Evolutionary conservation across 2,888 invertebrate species (phyloP).

Genomic region (Molorchus minor): DNA sequence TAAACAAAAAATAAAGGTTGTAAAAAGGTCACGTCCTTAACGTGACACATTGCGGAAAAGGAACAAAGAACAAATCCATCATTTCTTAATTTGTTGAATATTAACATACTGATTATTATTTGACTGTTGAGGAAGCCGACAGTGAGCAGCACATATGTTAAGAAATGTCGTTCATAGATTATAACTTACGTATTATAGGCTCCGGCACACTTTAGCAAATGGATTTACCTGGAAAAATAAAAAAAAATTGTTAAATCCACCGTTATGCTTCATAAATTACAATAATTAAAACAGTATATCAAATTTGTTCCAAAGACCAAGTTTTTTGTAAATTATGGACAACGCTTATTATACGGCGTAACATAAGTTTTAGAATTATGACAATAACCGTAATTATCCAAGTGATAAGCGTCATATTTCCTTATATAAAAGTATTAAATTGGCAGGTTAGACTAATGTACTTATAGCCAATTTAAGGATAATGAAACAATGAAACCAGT

Average conservation of each 20-base stretch:
- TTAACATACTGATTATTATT: too few relatives aligned
- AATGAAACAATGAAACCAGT: too few relatives aligned
- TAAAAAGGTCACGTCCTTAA: too few relatives aligned
- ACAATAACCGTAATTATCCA: constrained; percentile 8
- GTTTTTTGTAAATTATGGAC: constrained; percentile 1
- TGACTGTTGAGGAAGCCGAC: too few relatives aligned
- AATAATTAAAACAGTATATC: neutral
- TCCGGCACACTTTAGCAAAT: too few relatives aligned
- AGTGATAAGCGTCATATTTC: constrained; percentile 7
- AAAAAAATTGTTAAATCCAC: neutral
- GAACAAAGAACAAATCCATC: too few relatives aligned
- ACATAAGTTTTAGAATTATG: constrained; percentile 6
- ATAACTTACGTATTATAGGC: too few relatives aligned
- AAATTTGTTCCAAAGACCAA: neutral
- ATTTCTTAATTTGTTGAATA: too few relatives aligned
- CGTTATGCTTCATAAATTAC: neutral
- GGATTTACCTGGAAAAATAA: constrained; percentile 10
- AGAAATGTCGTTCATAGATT: too few relatives aligned
- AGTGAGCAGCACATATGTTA: too few relatives aligned
- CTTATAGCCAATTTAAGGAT: neutral
- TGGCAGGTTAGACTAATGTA: constrained; percentile 5
- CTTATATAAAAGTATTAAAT: constrained; percentile 8
- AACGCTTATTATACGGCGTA: constrained; percentile 2
- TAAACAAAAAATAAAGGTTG: too few relatives aligned
- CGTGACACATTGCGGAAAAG: too few relatives aligned